Base-by-base conservation (phyloP, 2,888 invertebrate species). In the Leptopterna dolabrata region DNA sequence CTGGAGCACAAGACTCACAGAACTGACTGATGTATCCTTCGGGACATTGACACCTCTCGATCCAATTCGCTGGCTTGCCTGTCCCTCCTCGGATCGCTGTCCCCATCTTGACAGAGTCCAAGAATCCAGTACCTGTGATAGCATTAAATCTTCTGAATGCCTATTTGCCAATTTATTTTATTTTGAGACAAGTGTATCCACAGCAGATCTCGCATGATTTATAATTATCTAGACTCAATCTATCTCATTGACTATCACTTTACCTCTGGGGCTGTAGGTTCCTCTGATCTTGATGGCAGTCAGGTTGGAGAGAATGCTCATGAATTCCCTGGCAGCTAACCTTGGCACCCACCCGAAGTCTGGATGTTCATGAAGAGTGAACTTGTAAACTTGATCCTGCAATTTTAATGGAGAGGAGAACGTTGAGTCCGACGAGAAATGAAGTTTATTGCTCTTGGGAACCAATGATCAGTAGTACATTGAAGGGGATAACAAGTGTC, bases 1-100 rank as follows among this genome's bases (percentile, higher is more conserved):
- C 99, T 0, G 98, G 97, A 0, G 96, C 97, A 91, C 99, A 99
- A 0, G 97, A 97, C 92, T 99, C 99, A 91, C 99, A 99, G 92
- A 97, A 98, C 92, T 99, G 98, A 0, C 99, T 98, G 0, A 98
- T 95, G 90, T 97, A 98, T 0, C 94, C 96, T 90, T 94, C 93
- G 0, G 97, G 97, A 91, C 99, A 99, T 0, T 96, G 95, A 91
- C 99, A 99, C 91, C 96, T 95, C 92, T 99, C 99, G 30, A 99
- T 96, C 98, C 98, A 99, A 73, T 95, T 95, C 0, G 98, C 98
- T 0, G 96, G 94, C 6, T 94, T 94, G 0, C 96, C 95, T 43
- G 96, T 96, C 0, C 96, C 95, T 0, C 96, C 96, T 29, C 96
- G 94, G 88, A 96, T 95, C 0, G 99, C 99, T 0, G 98, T 96